Base-by-base conservation (phyloP, 2,113 vertebrate species). In the Noturus placidus region DNA sequence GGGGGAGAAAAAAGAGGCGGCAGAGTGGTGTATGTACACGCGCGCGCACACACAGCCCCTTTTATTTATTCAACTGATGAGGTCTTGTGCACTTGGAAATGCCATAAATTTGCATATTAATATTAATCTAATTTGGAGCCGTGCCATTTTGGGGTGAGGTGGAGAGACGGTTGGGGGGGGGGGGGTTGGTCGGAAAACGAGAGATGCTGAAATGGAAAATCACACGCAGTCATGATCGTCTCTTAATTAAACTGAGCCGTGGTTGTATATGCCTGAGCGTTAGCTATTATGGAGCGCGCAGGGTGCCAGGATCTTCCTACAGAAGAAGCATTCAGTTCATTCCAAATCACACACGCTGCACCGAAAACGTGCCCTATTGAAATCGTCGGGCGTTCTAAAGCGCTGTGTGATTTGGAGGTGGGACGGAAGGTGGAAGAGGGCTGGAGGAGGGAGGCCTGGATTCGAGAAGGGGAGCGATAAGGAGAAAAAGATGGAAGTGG, bases 61-160 rank as follows among this genome's bases (percentile, higher is more conserved):
- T 89, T 90, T 93, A 92, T 95, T 94, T 94, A 93, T 90, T 92
- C 90, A 92, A 86, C 91, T 93, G 92, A 94, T 94, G 94, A 92
- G 81, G 79, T 92, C 91, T 87, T 89, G 91, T 93, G 90, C 90
- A 88, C 89, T 93, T 94, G 92, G 93, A 94, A 95, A 94, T 92
- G 90, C 91, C 92, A 93, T 94, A 93, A 69, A 95, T 96, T 95
- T 95, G 90, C 95, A 95, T 95, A 94, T 91, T 92, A 92, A 92
- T 94, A 93, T 94, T 95, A 93, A 95, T 94, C 92, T 94, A 95
- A 96, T 96, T 96, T 94, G 91, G 93, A 93, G 92, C 93, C 92
- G 93, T 90, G 91, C 93, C 94, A 93, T 93, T 94, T 95, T 93
- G 92, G 90, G 93, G 92, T 93, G 94, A 94, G 93, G 90, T 85